phyloP scores from a whole-genome alignment of 1,140 invertebrate species.

The Heliconius melpomene region DNA sequence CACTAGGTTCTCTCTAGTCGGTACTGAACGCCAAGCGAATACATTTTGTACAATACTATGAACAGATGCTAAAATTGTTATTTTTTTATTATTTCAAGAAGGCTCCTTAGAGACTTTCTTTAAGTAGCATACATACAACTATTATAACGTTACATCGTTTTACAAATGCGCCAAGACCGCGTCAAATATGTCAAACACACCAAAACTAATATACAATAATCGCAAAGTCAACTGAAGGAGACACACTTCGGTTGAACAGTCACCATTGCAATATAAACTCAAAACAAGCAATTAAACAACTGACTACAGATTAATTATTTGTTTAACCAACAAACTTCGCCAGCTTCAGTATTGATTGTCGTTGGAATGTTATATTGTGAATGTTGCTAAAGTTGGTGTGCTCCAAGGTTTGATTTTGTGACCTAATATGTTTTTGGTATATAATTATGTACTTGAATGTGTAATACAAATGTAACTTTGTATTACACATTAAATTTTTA shows the following conservation, averaged over 20 bases:
- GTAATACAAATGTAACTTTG: too few relatives aligned
- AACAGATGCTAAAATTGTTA: too few relatives aligned
- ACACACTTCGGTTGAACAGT: constrained; percentile 27
- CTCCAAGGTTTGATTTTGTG: background rate
- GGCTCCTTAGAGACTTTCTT: too few relatives aligned
- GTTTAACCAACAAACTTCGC: constrained; percentile 35
- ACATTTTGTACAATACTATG: too few relatives aligned
- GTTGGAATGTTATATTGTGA: background rate
- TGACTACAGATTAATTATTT: constrained; percentile 39
- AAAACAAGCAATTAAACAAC: constrained; percentile 65
- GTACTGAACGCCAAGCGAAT: too few relatives aligned
- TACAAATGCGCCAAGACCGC: background rate
- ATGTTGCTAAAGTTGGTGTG: background rate
- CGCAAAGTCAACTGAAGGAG: constrained; percentile 24
- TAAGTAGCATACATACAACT: too few relatives aligned
- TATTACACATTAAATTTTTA: too few relatives aligned
- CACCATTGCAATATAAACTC: constrained; percentile 57
- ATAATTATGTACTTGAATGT: background rate
- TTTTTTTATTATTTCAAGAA: too few relatives aligned
- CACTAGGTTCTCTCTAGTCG: too few relatives aligned
- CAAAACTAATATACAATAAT: constrained; percentile 19
- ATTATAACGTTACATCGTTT: background rate
- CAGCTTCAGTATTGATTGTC: constrained; percentile 22
- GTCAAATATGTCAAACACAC: background rate
- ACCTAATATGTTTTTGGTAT: background rate